phyloP scores from a whole-genome alignment of 2,113 vertebrate genomes.

The Columba livia region DNA sequence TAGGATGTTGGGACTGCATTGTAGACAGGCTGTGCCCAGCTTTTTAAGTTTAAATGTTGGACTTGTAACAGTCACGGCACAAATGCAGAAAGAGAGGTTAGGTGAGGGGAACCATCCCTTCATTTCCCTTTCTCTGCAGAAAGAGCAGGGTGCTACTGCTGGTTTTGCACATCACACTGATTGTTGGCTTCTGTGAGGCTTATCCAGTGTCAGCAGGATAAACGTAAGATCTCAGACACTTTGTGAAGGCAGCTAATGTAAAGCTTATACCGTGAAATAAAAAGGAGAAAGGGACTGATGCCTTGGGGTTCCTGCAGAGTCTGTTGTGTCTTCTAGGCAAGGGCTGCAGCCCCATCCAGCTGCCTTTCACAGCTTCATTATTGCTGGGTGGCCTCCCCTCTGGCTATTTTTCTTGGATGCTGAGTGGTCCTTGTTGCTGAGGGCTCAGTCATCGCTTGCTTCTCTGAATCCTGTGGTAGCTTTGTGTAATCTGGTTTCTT shows the following conservation, averaged over 20 bases:
- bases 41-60: not conserved
- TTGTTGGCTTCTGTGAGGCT: not conserved
- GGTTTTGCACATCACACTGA: not conserved
- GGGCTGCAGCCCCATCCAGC: not conserved
- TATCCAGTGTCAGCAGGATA: not conserved
- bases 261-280: not conserved
- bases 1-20: not conserved
- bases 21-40: not conserved
- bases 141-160: not conserved
- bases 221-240: not conserved
- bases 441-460: not conserved
- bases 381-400: not conserved
- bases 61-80: not conserved
- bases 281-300: not conserved
- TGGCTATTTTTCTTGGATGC: not conserved
- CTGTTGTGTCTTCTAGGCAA: not conserved
- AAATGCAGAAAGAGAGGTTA: not conserved
- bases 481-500: not conserved
- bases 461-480: not conserved
- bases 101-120: not conserved
- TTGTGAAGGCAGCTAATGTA: not conserved
- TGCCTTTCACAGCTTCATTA: not conserved
- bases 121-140: not conserved
- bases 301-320: not conserved
- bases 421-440: not conserved